phyloP scores from a whole-genome alignment of 2,797 vertebrate genomes.

The Syngnathus rostellatus region DNA sequence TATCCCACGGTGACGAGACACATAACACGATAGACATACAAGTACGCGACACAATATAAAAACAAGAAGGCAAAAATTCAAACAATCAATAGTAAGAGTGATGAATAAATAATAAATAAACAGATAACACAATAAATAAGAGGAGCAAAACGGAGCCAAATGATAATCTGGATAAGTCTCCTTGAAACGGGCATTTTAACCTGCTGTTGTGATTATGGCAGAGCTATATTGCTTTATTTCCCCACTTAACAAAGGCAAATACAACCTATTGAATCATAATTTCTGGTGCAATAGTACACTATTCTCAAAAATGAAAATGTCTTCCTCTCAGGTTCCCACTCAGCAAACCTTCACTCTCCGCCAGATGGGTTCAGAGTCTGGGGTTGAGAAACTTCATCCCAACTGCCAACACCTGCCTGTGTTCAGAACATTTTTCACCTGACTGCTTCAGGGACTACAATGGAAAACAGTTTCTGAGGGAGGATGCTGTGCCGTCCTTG shows the following conservation, averaged over 20 bases:
- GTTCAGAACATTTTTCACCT: constrained; percentile 70
- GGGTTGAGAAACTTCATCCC: constrained; percentile 72
- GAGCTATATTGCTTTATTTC: neutral
- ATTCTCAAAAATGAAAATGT: too few relatives aligned
- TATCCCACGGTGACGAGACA: too few relatives aligned
- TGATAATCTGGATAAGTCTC: too few relatives aligned
- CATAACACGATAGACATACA: too few relatives aligned
- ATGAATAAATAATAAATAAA: too few relatives aligned
- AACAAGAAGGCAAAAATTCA: too few relatives aligned
- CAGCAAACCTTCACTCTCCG: constrained; percentile 70
- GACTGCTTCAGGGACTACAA: constrained; percentile 79
- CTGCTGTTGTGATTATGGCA: too few relatives aligned
- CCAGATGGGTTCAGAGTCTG: constrained; percentile 73
- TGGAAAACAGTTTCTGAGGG: constrained; percentile 73
- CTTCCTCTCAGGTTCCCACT: constrained; percentile 65
- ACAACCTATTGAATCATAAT: neutral
- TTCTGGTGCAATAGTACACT: neutral
- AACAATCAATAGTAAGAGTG: too few relatives aligned
- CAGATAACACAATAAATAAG: too few relatives aligned
- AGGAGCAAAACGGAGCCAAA: too few relatives aligned
- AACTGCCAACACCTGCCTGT: constrained; percentile 72
- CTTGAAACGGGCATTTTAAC: too few relatives aligned
- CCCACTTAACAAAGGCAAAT: neutral
- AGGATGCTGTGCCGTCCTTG: constrained; percentile 73
- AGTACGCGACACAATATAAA: too few relatives aligned